Conservation (phyloP, 1,140 invertebrate genomes). For the Hesperophylax magnus region DNA sequence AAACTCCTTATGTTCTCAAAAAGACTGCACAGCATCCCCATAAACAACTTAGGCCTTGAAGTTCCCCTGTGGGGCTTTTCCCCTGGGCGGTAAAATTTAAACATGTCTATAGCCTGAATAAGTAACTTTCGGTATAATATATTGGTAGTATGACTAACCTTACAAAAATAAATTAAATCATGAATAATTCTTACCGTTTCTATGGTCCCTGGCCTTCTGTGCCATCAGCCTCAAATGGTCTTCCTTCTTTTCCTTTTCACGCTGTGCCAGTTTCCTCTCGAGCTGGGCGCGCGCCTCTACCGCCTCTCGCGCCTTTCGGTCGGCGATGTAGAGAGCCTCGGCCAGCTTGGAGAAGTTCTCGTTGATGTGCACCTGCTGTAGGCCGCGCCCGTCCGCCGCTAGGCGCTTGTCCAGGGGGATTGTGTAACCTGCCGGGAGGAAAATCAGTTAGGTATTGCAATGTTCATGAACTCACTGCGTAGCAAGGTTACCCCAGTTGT, state of each 20-base stretch:
- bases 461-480: too few species aligned
- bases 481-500: too few species aligned
- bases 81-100: too few species aligned
- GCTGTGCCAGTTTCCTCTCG: constrained; percentile 96
- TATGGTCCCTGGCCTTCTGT: constrained; percentile 94
- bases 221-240: constrained; percentile 94
- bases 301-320: constrained; percentile 95
- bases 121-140: too few species aligned
- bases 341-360: constrained; percentile 99
- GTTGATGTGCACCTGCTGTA: constrained; percentile 98
- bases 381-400: constrained; percentile 96
- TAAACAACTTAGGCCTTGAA: too few species aligned
- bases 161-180: too few species aligned
- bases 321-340: constrained; percentile 97
- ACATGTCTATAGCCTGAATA: too few species aligned
- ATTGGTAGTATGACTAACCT: too few species aligned
- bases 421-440: constrained; percentile 85
- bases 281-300: constrained; percentile 97
- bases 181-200: constrained; percentile 76
- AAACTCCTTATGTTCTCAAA: too few species aligned
- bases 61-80: too few species aligned
- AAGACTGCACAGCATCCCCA: too few species aligned
- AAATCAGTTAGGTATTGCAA: background rate
- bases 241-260: constrained; percentile 99
- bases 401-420: constrained; percentile 98